Evolutionary conservation across 2,888 invertebrate genomes (phyloP), one percentile per base, ranked within the genome.

Genomic region (Standfussiana lucernea): DNA sequence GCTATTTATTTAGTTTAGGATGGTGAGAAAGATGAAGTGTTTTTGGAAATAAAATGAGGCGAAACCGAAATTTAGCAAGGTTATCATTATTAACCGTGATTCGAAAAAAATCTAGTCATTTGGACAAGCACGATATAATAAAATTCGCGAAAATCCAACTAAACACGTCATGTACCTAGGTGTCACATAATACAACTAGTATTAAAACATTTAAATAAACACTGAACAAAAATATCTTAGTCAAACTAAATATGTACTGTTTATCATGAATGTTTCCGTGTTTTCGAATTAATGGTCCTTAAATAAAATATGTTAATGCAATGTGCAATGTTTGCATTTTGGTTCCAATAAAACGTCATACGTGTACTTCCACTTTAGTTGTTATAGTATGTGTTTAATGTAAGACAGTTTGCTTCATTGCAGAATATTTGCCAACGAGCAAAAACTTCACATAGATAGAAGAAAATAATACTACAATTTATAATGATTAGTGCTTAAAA

Each of bases 1-100:
- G 40, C 15, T 35, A 42, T 50, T 50, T 72, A 37, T 66, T 71
- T 72, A 65, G 24, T 70, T 53, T 37, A 50, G 24, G 35, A 61
- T 10, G 10, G 32, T 35, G 21, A 10, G 13, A 24, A 28, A 59
- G 32, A 56, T 42, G 8, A 18, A n/a, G 1, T 24, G 37, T 28
- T 69, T 3, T 50, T 32, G 18, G 28, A 24, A 50, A 50, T 53
- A 1, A 11, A 50, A 59, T 32, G 0, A 10, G 8, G 3, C 32
- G 10, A 59, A 59, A 59, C 2, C 13, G 8, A 59, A 32, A 59
- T n/a, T n/a, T n/a, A n/a, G n/a, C n/a, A n/a, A n/a, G n/a, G n/a
- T n/a, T n/a, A n/a, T n/a, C n/a, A n/a, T n/a, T n/a, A n/a, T n/a
- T n/a, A n/a, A n/a, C n/a, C n/a, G n/a, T n/a, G n/a, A n/a, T n/a